phyloP scores from a whole-genome alignment of 1,140 invertebrate genomes.

The Rhagoletis pomonella region DNA sequence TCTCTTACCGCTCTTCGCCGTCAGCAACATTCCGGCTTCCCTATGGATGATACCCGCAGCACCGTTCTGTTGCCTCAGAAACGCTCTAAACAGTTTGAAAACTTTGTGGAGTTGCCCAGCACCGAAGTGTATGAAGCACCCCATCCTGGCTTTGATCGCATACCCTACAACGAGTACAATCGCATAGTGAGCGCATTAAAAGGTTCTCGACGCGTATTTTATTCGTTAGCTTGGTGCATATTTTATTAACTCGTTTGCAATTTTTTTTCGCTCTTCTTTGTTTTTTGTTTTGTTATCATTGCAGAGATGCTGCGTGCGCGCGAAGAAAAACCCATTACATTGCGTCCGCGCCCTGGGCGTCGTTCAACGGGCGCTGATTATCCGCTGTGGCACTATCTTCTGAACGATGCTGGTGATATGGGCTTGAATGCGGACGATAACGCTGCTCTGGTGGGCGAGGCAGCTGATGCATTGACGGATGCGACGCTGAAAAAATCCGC shows the following conservation, averaged over 20 bases:
- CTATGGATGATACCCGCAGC: background rate
- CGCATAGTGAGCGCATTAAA: slow-evolving; percentile 38
- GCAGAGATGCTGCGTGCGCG: slow-evolving; percentile 15
- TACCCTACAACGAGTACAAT: slow-evolving; percentile 24
- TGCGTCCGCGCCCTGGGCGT: background rate
- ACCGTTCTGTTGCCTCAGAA: background rate
- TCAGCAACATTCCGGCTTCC: background rate
- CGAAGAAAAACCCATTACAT: slow-evolving; percentile 10
- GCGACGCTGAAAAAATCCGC: slow-evolving; percentile 67
- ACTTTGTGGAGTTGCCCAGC: background rate
- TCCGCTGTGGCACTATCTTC: background rate
- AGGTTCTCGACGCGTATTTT: background rate
- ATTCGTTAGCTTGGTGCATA: background rate
- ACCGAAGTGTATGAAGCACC: background rate
- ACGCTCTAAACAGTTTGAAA: background rate
- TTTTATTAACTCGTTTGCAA: background rate
- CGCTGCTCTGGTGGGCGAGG: background rate
- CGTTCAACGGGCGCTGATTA: background rate
- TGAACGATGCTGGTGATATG: background rate
- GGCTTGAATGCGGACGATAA: background rate
- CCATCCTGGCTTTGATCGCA: background rate
- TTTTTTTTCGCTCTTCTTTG: background rate
- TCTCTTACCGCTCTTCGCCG: background rate
- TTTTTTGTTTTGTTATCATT: background rate
- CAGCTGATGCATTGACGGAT: background rate